These are phyloP conservation scores for Ia io DNA, from an alignment of 2,113 vertebrate genomes.

Conservation along the genomic window DNA sequence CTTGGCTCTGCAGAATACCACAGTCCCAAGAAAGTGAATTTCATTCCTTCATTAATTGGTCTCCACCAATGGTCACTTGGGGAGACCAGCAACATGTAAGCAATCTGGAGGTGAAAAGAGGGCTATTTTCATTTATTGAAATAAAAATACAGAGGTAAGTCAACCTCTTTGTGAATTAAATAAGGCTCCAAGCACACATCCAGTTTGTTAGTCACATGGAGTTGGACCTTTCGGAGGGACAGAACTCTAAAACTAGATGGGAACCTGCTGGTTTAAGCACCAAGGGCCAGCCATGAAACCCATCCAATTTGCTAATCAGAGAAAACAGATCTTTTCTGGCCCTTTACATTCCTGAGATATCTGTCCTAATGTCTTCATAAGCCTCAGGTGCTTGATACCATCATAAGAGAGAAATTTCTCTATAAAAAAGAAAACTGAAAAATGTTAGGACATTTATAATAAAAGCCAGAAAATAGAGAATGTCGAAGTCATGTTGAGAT, in stretches of 20 bases:
- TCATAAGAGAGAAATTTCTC: neutral
- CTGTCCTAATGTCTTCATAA: constrained; percentile 41
- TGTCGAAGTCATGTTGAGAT: constrained; percentile 32
- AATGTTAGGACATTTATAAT: constrained; percentile 25
- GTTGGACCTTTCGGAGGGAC: constrained; percentile 42
- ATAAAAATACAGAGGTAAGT: constrained; percentile 58
- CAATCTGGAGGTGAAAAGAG: constrained; percentile 68
- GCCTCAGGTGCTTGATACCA: constrained; percentile 40
- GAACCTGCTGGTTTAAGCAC: constrained; percentile 65
- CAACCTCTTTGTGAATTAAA: constrained; percentile 64
- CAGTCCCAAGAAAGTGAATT: constrained; percentile 66
- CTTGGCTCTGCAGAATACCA: constrained; percentile 64
- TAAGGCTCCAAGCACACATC: constrained; percentile 58
- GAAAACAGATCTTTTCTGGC: constrained; percentile 55
- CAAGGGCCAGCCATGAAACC: constrained; percentile 52
- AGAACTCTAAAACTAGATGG: constrained; percentile 35
- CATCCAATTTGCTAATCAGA: neutral
- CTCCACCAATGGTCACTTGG: constrained; percentile 64
- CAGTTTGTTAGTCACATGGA: constrained; percentile 55
- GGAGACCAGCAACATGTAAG: constrained; percentile 73
- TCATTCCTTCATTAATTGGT: constrained; percentile 73
- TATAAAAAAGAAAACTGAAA: constrained; percentile 52
- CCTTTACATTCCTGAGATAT: constrained; percentile 52
- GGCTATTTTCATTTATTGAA: constrained; percentile 60
- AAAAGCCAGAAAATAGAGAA: constrained; percentile 40